Percentiles rank a stretch among this genome's conserved stretches.
Evolutionary conservation across 35 echinoderm and acorn worm species (phyloP).

Genomic region (Anneissia japonica): DNA sequence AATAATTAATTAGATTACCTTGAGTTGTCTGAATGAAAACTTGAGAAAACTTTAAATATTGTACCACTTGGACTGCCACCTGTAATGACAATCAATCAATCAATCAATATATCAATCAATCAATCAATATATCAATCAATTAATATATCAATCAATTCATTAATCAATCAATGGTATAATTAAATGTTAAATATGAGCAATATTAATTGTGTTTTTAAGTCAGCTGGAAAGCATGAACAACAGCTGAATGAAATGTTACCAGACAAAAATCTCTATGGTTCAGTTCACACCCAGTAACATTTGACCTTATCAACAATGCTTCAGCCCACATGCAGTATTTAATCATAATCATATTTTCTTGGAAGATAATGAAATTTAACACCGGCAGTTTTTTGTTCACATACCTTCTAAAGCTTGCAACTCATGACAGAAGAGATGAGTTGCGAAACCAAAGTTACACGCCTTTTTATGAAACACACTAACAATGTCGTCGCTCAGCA

Average conservation of each 20-base stretch:
- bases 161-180: too few relatives aligned
- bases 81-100: background rate
- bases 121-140: too few relatives aligned
- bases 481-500: conserved; percentile 82
- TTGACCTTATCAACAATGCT: background rate
- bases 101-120: background rate
- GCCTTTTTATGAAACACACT: conserved; percentile 71
- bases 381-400: too few relatives aligned
- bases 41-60: background rate
- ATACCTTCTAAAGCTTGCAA: conserved; percentile 67
- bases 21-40: background rate
- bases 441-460: conserved; percentile 96
- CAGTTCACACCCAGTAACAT: background rate
- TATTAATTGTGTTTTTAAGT: too few relatives aligned
- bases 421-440: conserved; percentile 84
- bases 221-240: too few relatives aligned
- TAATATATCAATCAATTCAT: too few relatives aligned
- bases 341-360: background rate
- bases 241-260: background rate
- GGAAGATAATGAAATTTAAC: too few relatives aligned
- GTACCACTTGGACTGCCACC: background rate
- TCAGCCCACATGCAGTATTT: background rate
- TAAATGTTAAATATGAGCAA: too few relatives aligned
- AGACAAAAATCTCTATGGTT: background rate
- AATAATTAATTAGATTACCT: too few relatives aligned